Conservation (phyloP, 2,888 invertebrate genomes). For the Brachynemurus nebulosus region DNA sequence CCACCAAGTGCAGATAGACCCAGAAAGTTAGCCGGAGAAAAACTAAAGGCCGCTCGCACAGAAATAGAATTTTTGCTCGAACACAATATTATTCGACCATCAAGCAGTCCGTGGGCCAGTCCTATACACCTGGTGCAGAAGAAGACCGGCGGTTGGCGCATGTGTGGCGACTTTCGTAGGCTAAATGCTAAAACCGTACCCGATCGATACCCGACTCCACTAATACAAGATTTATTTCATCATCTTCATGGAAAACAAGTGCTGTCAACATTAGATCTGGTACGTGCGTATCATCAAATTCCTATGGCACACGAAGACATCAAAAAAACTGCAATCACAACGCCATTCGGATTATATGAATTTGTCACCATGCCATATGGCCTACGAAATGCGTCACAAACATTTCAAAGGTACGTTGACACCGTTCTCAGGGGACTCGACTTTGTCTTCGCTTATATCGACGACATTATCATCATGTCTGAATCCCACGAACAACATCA, state of each 20-base stretch:
- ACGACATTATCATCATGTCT: slow-evolving; percentile 16
- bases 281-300: slow-evolving; percentile 22
- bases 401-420: not conserved
- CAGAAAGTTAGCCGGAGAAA: too few relatives aligned
- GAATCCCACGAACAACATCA: slow-evolving; percentile 13
- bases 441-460: not conserved
- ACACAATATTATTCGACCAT: too few relatives aligned
- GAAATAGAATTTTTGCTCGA: slow-evolving; percentile 7
- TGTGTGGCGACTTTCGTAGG: slow-evolving; percentile 10
- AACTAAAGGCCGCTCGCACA: slow-evolving; percentile 8
- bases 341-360: not conserved
- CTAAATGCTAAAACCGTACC: slow-evolving; percentile 25
- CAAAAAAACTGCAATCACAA: not conserved
- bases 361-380: not conserved
- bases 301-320: not conserved
- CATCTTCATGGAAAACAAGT: too few relatives aligned
- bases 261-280: not conserved
- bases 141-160: slow-evolving; percentile 6
- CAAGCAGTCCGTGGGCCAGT: slow-evolving; percentile 12
- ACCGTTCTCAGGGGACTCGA: not conserved
- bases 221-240: slow-evolving; percentile 10
- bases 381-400: not conserved
- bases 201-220: slow-evolving; percentile 11
- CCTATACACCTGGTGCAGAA: slow-evolving; percentile 10
- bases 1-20: too few relatives aligned